A percentile compares a stretch with the other conserved stretches of the same genome.
phyloP scores from a whole-genome alignment of 1,140 invertebrate genomes.

The Neuroterus valhalla region DNA sequence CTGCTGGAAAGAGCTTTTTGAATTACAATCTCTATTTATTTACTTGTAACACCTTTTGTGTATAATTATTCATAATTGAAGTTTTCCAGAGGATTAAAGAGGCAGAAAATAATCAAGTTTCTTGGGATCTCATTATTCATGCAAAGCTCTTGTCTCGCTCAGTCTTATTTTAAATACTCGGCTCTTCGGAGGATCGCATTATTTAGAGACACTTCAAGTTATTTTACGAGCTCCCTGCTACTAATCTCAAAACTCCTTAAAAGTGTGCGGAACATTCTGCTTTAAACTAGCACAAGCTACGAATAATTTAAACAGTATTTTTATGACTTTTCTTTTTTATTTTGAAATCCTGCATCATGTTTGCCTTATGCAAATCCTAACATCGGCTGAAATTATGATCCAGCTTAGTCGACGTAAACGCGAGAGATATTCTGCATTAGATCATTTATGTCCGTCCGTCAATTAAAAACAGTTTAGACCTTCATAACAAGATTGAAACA shows the following conservation, averaged over 20 bases:
- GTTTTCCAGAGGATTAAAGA: not conserved
- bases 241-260: conserved; percentile 17
- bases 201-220: conserved; percentile 19
- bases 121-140: conserved; percentile 24
- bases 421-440: not conserved
- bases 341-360: not conserved
- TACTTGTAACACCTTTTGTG: not conserved
- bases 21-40: too few species aligned
- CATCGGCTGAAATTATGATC: not conserved
- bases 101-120: conserved; percentile 2
- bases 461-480: not conserved
- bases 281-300: not conserved
- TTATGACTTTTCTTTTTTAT: not conserved
- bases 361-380: not conserved
- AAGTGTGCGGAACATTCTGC: not conserved
- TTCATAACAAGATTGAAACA: not conserved
- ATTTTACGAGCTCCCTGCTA: conserved; percentile 22
- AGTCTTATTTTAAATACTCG: not conserved
- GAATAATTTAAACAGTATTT: conserved; percentile 5
- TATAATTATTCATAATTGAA: conserved; percentile 11
- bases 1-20: not conserved
- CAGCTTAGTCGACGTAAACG: not conserved
- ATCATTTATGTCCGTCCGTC: not conserved
- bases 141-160: conserved; percentile 24
- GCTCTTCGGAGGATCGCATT: not conserved